Base-by-base conservation (phyloP, 2,113 vertebrate species). In the Passer domesticus region DNA sequence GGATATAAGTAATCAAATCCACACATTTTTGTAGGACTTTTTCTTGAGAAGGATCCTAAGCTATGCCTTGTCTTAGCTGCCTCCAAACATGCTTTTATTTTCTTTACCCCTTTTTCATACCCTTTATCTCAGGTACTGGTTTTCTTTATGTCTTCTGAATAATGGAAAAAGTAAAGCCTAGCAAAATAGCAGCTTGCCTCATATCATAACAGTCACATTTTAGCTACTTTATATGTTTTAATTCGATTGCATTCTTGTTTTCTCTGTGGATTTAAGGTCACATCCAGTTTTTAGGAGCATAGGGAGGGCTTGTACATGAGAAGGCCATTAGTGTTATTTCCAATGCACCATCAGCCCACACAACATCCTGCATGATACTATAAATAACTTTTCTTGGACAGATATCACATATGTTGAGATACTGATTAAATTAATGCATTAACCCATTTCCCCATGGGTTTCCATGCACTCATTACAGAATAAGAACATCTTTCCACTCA, bases 181-280 rank as follows among this genome's bases (percentile, higher is more conserved):
- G 28, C 27, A 83, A 86, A 92, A 77, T 59, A 73, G 44, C 19
- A 21, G 11, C 17, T 82, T 63, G 3, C 15, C 13, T 87, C 10
- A 16, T 55, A 27, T 25, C 5, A 14, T 15, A 77, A 8, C 0
- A 0, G 76, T 52, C n/a, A 25, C 2, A 1, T 44, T 72, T 78
- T 56, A 50, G 22, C 55, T 47, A 44, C 7, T 81, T 55, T 15
- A 4, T 43, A 7, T 11, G 4, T 47, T 89, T 74, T 58, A 55
- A 35, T 33, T 47, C 10, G 6, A 11, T 58, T 75, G 6, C 13
- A 33, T 28, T 60, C 30, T 27, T 83, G 9, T 78, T 95, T 89
- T n/a, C n/a, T 15, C 17, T 46, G 28, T 62, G 55, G 22, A 64
- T 89, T 82, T 79, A 66, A 85, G 44, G 9, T 76, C 30, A 47